These are phyloP conservation scores for Sclerodermus sp. DNA, from an alignment of 2,888 invertebrate genomes.

Conservation along the genomic window DNA sequence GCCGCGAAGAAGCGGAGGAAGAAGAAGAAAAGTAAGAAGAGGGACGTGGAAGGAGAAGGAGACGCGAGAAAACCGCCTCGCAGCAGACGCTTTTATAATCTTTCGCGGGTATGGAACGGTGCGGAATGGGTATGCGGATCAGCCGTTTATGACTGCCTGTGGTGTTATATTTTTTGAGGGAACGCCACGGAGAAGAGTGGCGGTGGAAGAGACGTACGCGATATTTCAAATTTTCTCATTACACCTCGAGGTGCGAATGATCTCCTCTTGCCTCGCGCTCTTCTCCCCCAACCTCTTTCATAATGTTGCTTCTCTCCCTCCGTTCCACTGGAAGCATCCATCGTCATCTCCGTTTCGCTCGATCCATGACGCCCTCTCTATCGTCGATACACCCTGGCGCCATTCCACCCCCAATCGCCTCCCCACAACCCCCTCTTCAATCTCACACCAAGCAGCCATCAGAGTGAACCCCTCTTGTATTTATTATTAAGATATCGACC, in stretches of 20 bases:
- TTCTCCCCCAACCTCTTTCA: conserved; percentile 16
- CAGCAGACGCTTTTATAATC: conserved; percentile 44
- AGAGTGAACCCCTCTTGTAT: conserved; percentile 52
- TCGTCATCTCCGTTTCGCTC: conserved; percentile 8
- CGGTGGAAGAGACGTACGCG: conserved; percentile 36
- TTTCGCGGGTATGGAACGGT: conserved; percentile 22
- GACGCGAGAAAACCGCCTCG: conserved; percentile 28
- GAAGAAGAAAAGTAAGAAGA: not conserved
- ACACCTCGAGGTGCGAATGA: conserved; percentile 56
- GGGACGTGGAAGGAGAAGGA: conserved; percentile 2
- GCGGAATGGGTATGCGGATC: conserved; percentile 38
- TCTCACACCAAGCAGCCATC: conserved; percentile 54
- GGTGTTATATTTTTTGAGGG: conserved; percentile 34
- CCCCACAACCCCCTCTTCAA: conserved; percentile 45
- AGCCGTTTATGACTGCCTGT: conserved; percentile 50
- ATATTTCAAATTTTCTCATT: conserved; percentile 59
- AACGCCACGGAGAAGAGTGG: conserved; percentile 5
- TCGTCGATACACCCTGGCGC: conserved; percentile 27
- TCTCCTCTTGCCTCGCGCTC: conserved; percentile 31
- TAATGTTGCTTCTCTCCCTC: conserved; percentile 8
- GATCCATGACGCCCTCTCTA: conserved; percentile 22
- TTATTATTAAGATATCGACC: conserved; percentile 59
- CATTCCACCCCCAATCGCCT: conserved; percentile 39
- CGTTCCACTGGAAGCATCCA: not conserved
- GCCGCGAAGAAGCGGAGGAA: too few relatives aligned